phyloP scores from a whole-genome alignment of 2,797 vertebrate species.

The Danionella dracula region DNA sequence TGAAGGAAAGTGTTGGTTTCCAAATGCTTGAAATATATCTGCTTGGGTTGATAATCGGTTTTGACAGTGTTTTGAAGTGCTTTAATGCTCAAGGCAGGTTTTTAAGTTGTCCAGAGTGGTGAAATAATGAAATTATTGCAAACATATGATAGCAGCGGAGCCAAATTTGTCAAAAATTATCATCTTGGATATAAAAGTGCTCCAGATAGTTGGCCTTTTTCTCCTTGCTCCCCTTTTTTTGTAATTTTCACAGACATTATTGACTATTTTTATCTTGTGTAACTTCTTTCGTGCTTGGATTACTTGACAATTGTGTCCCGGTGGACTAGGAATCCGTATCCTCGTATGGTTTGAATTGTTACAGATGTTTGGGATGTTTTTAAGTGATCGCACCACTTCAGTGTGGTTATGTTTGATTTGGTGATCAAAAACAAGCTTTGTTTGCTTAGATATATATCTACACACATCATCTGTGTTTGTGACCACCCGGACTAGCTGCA shows the following conservation, averaged over 20 bases:
- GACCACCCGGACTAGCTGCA: constrained; percentile 20
- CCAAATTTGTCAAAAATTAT: constrained; percentile 37
- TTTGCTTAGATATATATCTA: constrained; percentile 37
- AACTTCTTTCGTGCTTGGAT: background rate
- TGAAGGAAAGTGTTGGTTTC: background rate
- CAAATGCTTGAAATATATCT: background rate
- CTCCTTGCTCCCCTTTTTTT: background rate
- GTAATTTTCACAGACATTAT: background rate
- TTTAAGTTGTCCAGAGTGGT: background rate
- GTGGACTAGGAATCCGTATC: constrained; percentile 12
- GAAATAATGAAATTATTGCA: background rate
- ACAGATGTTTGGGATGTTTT: constrained; percentile 41
- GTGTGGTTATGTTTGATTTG: constrained; percentile 25
- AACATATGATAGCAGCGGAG: constrained; percentile 14
- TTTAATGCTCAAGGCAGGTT: background rate
- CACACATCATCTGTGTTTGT: constrained; percentile 20
- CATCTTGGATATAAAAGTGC: constrained; percentile 15
- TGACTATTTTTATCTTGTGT: constrained; percentile 9
- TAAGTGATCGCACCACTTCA: constrained; percentile 25
- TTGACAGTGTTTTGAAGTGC: background rate
- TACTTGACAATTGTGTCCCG: constrained; percentile 9
- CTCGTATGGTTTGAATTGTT: constrained; percentile 18
- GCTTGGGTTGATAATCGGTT: background rate
- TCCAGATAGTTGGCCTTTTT: constrained; percentile 10
- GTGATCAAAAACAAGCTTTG: constrained; percentile 32